Base-by-base conservation (phyloP, 2,113 vertebrate species). In the Bos indicus region DNA sequence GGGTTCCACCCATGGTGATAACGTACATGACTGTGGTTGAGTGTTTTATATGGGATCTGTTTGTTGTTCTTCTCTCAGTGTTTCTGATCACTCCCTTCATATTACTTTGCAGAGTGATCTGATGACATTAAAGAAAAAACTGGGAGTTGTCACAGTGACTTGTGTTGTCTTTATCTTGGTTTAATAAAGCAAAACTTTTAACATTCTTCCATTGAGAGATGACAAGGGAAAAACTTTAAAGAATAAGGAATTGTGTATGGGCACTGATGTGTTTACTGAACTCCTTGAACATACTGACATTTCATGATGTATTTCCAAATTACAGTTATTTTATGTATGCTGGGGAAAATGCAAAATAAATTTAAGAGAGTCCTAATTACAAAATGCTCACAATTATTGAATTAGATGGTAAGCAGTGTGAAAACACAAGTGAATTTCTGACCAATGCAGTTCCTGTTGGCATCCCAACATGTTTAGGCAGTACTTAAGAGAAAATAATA, bases 341-440 rank as follows among this genome's bases (percentile, higher is more conserved):
- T n/a, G 51, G 36, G 48, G 19, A 94, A 95, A 88, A 77, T 62
- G 48, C 51, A 94, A 26, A 96, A 59, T 88, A 81, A 85, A 90
- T 95, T 78, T 46, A 77, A 59, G 67, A 82, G 78, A 46, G 43
- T 52, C 16, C 25, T 15, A 87, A 80, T 78, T 78, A 7, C 3
- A 96, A 60, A 83, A 86, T 46, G 59, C 10, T 88, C 91, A 2
- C 12, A 43, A 26, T 52, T 97, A 3, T 81, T 97, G 57, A 82
- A 92, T 95, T 97, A 5, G 81, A 21, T 46, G 8, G 6, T n/a
- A 91, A 88, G 13, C 19, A 71, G 1, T 87, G 40, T 21, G 16
- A 26, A 95, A 95, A 83, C 36, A 93, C 60, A 85, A 54, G 40
- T 89, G 84, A 83, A 81, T 60, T 96, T 96, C 90, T 94, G 25